Evolutionary conservation across 2,888 invertebrate species (phyloP).

Genomic region (Calliscelio sp.): DNA sequence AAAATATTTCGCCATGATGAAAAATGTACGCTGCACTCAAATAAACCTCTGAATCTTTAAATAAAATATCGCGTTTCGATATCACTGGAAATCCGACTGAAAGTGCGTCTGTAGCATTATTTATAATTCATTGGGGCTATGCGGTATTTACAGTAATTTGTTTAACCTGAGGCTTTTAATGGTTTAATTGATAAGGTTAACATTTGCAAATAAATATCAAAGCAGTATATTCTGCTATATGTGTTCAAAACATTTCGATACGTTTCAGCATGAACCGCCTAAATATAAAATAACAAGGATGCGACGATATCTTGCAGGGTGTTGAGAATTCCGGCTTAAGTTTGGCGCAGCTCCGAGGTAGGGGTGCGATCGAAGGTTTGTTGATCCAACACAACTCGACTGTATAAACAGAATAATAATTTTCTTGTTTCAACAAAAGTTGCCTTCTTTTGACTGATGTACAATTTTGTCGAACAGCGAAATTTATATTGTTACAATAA

Average conservation of each 20-base stretch:
- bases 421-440: slow-evolving; percentile 57
- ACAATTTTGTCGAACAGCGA: slow-evolving; percentile 31
- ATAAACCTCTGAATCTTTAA: slow-evolving; percentile 4
- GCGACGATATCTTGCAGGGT: slow-evolving; percentile 26
- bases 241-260: too few species aligned
- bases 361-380: slow-evolving; percentile 66
- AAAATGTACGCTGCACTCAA: slow-evolving; percentile 18
- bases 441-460: background rate
- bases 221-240: too few species aligned
- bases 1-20: background rate
- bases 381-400: slow-evolving; percentile 54
- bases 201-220: too few species aligned
- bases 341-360: slow-evolving; percentile 40
- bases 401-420: slow-evolving; percentile 62
- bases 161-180: background rate
- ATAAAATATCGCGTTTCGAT: slow-evolving; percentile 15
- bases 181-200: too few species aligned
- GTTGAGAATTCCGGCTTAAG: slow-evolving; percentile 57
- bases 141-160: slow-evolving; percentile 10
- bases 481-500: slow-evolving; percentile 16
- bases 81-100: background rate
- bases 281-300: slow-evolving; percentile 46
- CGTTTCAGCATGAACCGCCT: too few species aligned
- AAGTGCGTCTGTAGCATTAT: slow-evolving; percentile 8
- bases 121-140: background rate